phyloP scores from a whole-genome alignment of 1,140 invertebrate species.

The Laupala kohalensis region DNA sequence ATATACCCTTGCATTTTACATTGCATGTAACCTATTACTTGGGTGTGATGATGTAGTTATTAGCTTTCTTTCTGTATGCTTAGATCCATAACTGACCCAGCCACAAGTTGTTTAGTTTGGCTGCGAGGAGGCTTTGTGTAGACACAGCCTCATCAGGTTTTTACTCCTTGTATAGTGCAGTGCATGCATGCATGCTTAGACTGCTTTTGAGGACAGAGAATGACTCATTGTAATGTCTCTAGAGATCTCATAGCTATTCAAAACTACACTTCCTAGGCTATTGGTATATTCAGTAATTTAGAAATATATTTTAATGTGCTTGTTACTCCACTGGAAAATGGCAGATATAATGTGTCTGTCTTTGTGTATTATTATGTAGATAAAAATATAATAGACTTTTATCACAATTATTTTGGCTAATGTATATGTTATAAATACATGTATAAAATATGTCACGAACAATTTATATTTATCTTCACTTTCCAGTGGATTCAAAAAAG shows the following conservation, averaged over 20 bases:
- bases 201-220: slow-evolving; percentile 11
- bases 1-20: slow-evolving; percentile 16
- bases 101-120: slow-evolving; percentile 15
- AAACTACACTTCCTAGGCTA: slow-evolving; percentile 13
- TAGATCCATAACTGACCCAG: slow-evolving; percentile 4
- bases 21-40: slow-evolving; percentile 18
- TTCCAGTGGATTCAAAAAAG: slow-evolving; percentile 11
- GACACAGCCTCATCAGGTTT: slow-evolving; percentile 7
- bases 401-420: slow-evolving; percentile 9
- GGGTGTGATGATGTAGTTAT: slow-evolving; percentile 12
- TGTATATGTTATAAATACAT: slow-evolving; percentile 6
- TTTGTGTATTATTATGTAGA: slow-evolving; percentile 6
- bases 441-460: neutral
- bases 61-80: slow-evolving; percentile 15
- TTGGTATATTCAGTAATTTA: slow-evolving; percentile 15
- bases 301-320: slow-evolving; percentile 15
- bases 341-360: slow-evolving; percentile 1
- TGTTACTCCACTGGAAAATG: slow-evolving; percentile 12
- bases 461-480: slow-evolving; percentile 2
- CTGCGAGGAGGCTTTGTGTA: slow-evolving; percentile 11
- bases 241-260: slow-evolving; percentile 16
- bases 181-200: slow-evolving; percentile 14
- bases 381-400: slow-evolving; percentile 9
- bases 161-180: slow-evolving; percentile 12
- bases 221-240: slow-evolving; percentile 12